Evolutionary conservation across 2,113 vertebrate species (phyloP).

Genomic region (Centropus unirufus): DNA sequence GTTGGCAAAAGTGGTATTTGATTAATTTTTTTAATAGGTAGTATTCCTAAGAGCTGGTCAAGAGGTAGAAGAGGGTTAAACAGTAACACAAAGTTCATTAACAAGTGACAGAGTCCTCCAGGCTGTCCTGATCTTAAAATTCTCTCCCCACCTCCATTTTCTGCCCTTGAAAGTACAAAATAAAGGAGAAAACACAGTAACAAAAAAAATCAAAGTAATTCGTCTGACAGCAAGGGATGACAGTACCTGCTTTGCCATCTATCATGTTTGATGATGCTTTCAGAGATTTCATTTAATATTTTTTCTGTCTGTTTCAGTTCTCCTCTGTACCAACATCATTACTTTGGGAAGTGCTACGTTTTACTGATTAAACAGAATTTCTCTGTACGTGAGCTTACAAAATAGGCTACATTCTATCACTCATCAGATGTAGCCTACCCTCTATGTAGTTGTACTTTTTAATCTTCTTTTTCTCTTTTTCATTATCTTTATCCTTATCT

Average conservation of each 20-base stretch:
- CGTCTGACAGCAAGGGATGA: not conserved
- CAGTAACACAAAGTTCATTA: not conserved
- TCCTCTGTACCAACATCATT: not conserved
- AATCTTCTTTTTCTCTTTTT: not conserved
- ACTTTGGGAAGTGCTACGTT: not conserved
- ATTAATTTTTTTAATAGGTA: not conserved
- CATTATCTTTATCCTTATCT: not conserved
- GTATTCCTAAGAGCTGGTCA: not conserved
- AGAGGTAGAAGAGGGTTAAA: not conserved
- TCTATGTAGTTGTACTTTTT: not conserved
- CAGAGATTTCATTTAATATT: not conserved
- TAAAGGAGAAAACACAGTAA: not conserved
- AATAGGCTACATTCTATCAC: not conserved
- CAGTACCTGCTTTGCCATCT: not conserved
- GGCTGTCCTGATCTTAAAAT: not conserved
- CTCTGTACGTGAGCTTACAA: not conserved
- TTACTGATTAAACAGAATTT: not conserved
- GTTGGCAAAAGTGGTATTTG: not conserved
- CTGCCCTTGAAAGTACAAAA: not conserved
- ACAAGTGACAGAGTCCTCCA: not conserved
- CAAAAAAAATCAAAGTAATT: not conserved
- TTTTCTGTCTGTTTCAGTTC: not conserved
- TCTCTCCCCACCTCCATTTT: rapidly evolving
- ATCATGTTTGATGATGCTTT: not conserved
- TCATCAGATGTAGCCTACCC: not conserved